Evolutionary conservation across 2,797 vertebrate genomes (phyloP).

Genomic region (Enteromius thamalakanensis): DNA sequence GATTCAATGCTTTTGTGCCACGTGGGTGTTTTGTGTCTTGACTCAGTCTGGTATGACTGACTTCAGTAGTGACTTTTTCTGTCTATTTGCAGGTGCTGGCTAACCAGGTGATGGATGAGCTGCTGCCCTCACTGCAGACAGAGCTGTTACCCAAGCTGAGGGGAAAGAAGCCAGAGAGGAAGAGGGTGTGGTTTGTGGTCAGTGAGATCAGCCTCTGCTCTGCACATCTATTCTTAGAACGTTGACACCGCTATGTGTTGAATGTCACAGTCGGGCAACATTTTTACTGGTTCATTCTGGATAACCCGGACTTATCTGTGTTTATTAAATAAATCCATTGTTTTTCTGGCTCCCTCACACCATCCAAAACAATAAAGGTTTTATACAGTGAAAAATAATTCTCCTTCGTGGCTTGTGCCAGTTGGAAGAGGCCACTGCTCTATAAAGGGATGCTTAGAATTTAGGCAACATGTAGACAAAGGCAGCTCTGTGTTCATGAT

Average conservation of each 20-base stretch:
- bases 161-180: slow-evolving; percentile 87
- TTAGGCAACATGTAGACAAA: slow-evolving; percentile 17
- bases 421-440: neutral
- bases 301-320: neutral
- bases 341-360: neutral
- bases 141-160: slow-evolving; percentile 87
- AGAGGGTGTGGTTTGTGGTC: slow-evolving; percentile 86
- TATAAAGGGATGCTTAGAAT: slow-evolving; percentile 21
- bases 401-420: neutral
- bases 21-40: slow-evolving; percentile 10
- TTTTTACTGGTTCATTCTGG: neutral
- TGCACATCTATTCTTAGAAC: slow-evolving; percentile 9
- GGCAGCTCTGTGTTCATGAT: slow-evolving; percentile 20
- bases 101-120: slow-evolving; percentile 89
- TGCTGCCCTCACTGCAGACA: slow-evolving; percentile 86
- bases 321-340: neutral
- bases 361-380: neutral
- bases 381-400: neutral
- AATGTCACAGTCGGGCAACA: neutral
- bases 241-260: neutral
- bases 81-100: slow-evolving; percentile 79
- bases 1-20: neutral
- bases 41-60: slow-evolving; percentile 12
- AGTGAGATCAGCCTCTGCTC: slow-evolving; percentile 62
- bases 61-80: neutral